Conservation (phyloP, 64 coral and sea anemone genomes). For the Orbicella faveolata region DNA sequence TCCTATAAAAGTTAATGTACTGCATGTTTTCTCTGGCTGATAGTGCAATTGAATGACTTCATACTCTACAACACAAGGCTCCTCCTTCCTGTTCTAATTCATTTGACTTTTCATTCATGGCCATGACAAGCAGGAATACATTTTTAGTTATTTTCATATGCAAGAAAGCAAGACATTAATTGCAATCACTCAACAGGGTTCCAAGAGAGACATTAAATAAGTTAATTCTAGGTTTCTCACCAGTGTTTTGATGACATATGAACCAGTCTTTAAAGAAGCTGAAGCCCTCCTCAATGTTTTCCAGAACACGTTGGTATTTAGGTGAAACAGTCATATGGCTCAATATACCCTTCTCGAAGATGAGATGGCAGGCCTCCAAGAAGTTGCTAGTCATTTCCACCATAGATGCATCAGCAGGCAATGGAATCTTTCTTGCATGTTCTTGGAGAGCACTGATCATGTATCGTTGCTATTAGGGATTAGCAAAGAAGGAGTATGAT, state of each 20-base stretch:
- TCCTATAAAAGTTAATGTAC: no score
- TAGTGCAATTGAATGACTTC: no score
- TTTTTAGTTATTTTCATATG: no score
- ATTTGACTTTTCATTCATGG: not conserved
- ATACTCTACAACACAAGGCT: no score
- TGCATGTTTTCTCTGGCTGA: no score
- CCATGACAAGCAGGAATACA: not conserved
- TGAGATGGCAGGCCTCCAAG: slow-evolving; percentile 28
- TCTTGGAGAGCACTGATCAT: slow-evolving; percentile 21
- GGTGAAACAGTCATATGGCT: not conserved
- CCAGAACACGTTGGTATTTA: not conserved
- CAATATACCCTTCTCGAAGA: slow-evolving; percentile 28
- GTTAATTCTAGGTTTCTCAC: not conserved
- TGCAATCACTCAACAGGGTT: no score
- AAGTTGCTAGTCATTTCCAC: slow-evolving; percentile 4
- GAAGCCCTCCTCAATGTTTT: slow-evolving; percentile 13
- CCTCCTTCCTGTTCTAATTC: not conserved
- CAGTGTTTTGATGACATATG: slow-evolving; percentile 10
- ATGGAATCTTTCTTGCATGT: not conserved
- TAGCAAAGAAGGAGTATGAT: not conserved
- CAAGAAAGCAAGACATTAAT: no score
- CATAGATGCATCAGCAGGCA: not conserved
- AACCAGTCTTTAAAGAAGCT: not conserved
- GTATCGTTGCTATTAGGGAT: slow-evolving; percentile 9
- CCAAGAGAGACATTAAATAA: no score